Conservation (phyloP, 2,797 vertebrate species). For the Petrocephalus schoutedeni region DNA sequence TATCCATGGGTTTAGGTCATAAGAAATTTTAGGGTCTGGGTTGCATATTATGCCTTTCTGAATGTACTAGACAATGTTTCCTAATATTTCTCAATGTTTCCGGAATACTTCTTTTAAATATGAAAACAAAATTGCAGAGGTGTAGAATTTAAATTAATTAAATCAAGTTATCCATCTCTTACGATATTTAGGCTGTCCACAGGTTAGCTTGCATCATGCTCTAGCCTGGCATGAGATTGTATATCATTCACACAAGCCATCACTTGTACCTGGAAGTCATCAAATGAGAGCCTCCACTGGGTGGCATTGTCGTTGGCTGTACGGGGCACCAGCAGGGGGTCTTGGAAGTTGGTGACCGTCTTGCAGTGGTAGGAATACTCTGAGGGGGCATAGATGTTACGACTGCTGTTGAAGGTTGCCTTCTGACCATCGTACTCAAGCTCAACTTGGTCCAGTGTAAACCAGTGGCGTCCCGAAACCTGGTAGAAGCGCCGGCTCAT, state of each 20-base stretch:
- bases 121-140: not conserved
- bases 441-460: slow-evolving; percentile 67
- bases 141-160: not conserved
- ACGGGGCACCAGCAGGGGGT: slow-evolving; percentile 55
- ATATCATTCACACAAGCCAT: not conserved
- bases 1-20: not conserved
- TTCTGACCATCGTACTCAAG: slow-evolving; percentile 62
- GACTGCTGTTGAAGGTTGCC: slow-evolving; percentile 66
- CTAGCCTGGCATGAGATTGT: not conserved
- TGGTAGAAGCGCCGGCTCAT: slow-evolving; percentile 64
- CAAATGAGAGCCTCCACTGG: slow-evolving; percentile 68
- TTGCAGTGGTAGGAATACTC: slow-evolving; percentile 78
- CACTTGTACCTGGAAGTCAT: slow-evolving; percentile 72
- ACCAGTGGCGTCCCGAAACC: slow-evolving; percentile 76
- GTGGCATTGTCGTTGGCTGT: slow-evolving; percentile 50
- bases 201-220: no score
- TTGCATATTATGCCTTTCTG: not conserved
- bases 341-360: slow-evolving; percentile 58
- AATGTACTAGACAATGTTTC: not conserved
- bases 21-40: not conserved
- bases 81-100: not conserved
- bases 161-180: not conserved
- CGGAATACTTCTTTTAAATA: not conserved
- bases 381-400: slow-evolving; percentile 67
- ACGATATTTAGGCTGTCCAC: not conserved